Base-by-base conservation (phyloP, 2,888 invertebrate genomes). In the Geotrupes spiniger region DNA sequence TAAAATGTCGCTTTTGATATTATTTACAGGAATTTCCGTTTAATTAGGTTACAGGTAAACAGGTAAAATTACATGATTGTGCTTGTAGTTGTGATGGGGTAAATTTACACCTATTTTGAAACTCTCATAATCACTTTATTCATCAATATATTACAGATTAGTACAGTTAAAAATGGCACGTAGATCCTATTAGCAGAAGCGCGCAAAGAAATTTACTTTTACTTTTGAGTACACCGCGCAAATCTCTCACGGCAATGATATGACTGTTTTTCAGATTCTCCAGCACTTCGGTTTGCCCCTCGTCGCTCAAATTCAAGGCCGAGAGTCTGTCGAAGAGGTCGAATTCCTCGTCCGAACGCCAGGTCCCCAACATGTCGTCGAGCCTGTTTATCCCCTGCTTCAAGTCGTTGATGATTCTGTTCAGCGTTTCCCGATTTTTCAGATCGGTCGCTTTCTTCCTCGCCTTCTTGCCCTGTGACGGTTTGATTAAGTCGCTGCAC, bases 371-470 rank as follows among this genome's bases (percentile, higher is more conserved):
- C 10, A 72, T 62, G 5, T 70, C 68, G 56, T 76, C 76, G 41
- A 79, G 60, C 36, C 63, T 62, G 0, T 62, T 57, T 31, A 78
- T 73, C 2, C 70, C 68, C 4, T 62, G 56, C 57, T 65, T 70
- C 26, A 69, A 49, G 51, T 58, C 56, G 11, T 52, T 51, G 12
- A 60, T 56, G 27, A 67, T 37, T 8, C 52, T 51, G 17, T 46
- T 53, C 14, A 74, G 66, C 1, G 73, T 57, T 31, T 77, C 76
- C 51, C 76, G 77, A 0, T 75, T 74, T 0, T 76, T 75, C 1
- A 75, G 73, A 47, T 69, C 75, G 1, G 70, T 63, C 42, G 58
- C 50, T 49, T 80, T 82, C 69, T 81, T 82, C 61, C 80, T 82
- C 1, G 76, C 74, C 59, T 80, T 82, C 62, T 79, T 81, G 27